A percentile compares a stretch with the other conserved stretches of the same genome.
These are phyloP conservation scores for Halichondria panicea DNA, from an alignment of 37 sponge, comb jelly and placozoan species.

Conservation along the genomic window DNA sequence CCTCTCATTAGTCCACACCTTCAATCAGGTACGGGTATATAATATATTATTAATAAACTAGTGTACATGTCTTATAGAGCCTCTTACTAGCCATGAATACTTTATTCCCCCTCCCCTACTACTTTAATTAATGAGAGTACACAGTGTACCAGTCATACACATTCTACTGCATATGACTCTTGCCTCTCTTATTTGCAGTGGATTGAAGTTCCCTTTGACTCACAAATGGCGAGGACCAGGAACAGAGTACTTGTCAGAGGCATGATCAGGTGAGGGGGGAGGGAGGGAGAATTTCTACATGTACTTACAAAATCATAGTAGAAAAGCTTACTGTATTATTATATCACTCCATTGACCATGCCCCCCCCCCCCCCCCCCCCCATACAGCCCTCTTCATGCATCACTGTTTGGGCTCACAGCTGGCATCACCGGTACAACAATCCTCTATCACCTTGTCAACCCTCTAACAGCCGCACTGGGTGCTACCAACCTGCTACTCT, in stretches of 20 bases:
- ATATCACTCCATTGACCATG: background rate
- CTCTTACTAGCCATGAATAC: background rate
- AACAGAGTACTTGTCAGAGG: slow-evolving; percentile 90
- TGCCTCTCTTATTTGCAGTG: slow-evolving; percentile 34
- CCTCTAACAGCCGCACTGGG: slow-evolving; percentile 91
- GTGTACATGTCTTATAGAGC: background rate
- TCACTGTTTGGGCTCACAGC: slow-evolving; percentile 65
- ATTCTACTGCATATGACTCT: background rate
- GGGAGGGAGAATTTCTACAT: too few relatives aligned
- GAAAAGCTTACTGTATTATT: too few relatives aligned
- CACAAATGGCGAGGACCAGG: slow-evolving; percentile 90
- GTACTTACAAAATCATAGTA: too few relatives aligned
- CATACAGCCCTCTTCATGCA: slow-evolving; percentile 81
- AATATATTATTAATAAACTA: background rate
- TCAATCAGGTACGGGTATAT: slow-evolving; percentile 79
- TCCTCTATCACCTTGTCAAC: slow-evolving; percentile 78
- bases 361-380: background rate
- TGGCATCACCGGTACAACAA: slow-evolving; percentile 54
- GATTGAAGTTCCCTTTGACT: slow-evolving; percentile 94
- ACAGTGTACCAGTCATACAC: too few relatives aligned
- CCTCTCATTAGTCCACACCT: too few relatives aligned
- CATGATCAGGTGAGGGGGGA: slow-evolving; percentile 79
- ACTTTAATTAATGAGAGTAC: too few relatives aligned
- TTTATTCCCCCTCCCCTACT: background rate
- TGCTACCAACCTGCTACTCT: slow-evolving; percentile 84